Conservation (phyloP, 2,888 invertebrate species). For the Pammene fasciana region DNA sequence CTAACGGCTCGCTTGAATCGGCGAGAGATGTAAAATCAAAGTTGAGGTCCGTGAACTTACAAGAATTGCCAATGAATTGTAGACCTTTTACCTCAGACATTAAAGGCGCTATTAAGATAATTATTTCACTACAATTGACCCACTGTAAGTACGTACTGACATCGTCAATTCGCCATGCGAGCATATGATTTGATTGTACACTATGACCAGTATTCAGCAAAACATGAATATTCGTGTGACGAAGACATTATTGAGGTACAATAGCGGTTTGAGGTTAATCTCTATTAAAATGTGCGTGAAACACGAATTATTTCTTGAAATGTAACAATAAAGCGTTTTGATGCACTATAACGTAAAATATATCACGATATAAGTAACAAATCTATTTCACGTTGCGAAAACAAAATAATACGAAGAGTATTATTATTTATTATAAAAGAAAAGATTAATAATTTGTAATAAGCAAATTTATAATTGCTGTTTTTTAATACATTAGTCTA, state of each 20-base stretch:
- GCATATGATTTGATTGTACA: constrained; percentile 28
- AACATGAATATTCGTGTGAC: constrained; percentile 10
- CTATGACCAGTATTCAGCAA: constrained; percentile 18
- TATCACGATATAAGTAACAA: too few species aligned
- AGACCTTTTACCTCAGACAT: not conserved
- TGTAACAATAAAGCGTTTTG: not conserved
- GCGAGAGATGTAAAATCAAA: constrained; percentile 7
- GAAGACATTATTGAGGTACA: constrained; percentile 16
- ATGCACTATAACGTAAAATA: too few species aligned
- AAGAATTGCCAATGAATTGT: not conserved
- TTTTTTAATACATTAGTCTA: too few species aligned
- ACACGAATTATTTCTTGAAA: not conserved
- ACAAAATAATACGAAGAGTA: too few species aligned
- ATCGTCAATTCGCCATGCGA: constrained; percentile 21
- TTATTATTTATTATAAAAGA: too few species aligned
- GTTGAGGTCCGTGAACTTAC: not conserved
- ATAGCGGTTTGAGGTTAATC: constrained; percentile 18
- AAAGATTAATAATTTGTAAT: too few species aligned
- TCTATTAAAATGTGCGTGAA: constrained; percentile 5
- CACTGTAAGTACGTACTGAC: constrained; percentile 2
- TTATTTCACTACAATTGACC: not conserved
- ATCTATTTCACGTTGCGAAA: too few species aligned
- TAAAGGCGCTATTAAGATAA: not conserved
- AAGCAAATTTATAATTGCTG: too few species aligned
- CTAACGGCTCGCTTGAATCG: constrained; percentile 10